Conservation (phyloP, 2,797 vertebrate species). For the Cichlasoma orientale region DNA sequence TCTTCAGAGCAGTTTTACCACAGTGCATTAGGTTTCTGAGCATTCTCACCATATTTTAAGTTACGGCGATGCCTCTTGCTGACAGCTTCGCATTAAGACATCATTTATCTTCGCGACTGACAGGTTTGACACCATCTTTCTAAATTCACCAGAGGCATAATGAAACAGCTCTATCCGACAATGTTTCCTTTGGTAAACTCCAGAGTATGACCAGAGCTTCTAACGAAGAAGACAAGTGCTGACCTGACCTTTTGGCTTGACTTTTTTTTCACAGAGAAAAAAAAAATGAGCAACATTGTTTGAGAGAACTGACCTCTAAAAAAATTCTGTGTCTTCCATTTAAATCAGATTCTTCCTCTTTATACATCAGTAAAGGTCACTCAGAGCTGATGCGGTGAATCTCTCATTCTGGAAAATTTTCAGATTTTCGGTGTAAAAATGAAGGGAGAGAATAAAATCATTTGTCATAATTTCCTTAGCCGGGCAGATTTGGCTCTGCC, state of each 20-base stretch:
- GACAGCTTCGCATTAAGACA: conserved; percentile 52
- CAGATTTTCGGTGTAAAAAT: conserved; percentile 38
- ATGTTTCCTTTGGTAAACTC: conserved; percentile 63
- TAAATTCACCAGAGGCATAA: conserved; percentile 69
- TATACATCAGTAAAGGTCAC: conserved; percentile 70
- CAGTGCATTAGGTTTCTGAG: background rate
- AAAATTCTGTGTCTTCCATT: conserved; percentile 44
- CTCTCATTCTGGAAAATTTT: conserved; percentile 57
- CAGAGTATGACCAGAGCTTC: conserved; percentile 45
- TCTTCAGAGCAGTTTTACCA: background rate
- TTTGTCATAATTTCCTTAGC: conserved; percentile 65
- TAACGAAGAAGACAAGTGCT: conserved; percentile 51
- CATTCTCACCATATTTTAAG: background rate
- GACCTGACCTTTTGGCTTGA: conserved; percentile 69
- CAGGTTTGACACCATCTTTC: conserved; percentile 62
- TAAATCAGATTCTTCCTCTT: conserved; percentile 67
- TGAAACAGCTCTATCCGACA: conserved; percentile 60
- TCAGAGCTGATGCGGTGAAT: conserved; percentile 50
- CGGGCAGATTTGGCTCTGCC: conserved; percentile 48
- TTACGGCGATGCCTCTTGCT: conserved; percentile 12
- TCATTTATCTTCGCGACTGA: conserved; percentile 46
- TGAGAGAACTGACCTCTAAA: conserved; percentile 26
- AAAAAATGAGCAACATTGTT: conserved; percentile 43
- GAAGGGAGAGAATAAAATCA: conserved; percentile 43
- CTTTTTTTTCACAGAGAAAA: conserved; percentile 48